A percentile compares a stretch with the other conserved stretches of the same genome.
Evolutionary conservation across 53 echinoderm and acorn worm genomes (phyloP).

Genomic region (Patiria pectinifera): DNA sequence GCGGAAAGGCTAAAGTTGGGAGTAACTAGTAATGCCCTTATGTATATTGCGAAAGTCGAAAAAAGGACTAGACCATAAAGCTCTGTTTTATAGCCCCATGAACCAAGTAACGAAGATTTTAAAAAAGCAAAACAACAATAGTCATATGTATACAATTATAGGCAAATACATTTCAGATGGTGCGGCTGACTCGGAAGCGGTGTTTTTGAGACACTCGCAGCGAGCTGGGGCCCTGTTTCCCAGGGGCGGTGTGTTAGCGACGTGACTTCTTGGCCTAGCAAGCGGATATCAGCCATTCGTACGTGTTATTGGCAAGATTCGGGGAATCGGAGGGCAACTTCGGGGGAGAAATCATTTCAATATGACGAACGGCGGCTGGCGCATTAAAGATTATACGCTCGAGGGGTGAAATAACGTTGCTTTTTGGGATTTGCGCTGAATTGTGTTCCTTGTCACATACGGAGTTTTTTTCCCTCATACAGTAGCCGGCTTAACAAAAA

Average conservation of each 20-base stretch:
- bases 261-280: constrained; percentile 54
- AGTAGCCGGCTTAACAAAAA: not conserved
- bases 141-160: not conserved
- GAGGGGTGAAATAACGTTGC: constrained; percentile 5
- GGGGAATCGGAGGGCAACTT: constrained; percentile 25
- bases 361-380: constrained; percentile 25
- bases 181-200: not conserved
- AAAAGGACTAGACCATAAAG: no score
- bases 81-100: no score
- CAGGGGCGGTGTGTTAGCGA: not conserved
- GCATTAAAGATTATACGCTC: not conserved
- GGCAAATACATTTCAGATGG: not conserved
- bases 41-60: no score
- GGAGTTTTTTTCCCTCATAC: not conserved
- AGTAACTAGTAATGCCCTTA: no score
- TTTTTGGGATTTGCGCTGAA: constrained; percentile 6
- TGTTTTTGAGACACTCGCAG: not conserved
- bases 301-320: constrained; percentile 31
- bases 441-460: not conserved
- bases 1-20: no score
- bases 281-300: constrained; percentile 22
- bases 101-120: no score
- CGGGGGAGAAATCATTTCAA: constrained; percentile 39
- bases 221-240: not conserved
- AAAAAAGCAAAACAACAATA: not conserved